Evolutionary conservation across 1,140 invertebrate genomes (phyloP).

Genomic region (Macrosteles quadrilineatus): DNA sequence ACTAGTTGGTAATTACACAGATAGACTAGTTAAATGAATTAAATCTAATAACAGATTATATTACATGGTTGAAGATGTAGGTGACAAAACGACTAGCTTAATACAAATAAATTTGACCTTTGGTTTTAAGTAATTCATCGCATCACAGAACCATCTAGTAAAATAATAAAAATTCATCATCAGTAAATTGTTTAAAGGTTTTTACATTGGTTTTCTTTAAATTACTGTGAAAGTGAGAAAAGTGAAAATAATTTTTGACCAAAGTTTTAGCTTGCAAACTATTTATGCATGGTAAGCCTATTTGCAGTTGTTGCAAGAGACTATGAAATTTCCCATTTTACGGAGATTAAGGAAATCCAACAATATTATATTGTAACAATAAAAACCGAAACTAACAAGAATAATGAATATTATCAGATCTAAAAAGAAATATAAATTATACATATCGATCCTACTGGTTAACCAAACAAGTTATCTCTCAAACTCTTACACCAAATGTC

Average conservation of each 20-base stretch:
- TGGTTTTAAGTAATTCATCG: not conserved
- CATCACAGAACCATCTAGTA: not conserved
- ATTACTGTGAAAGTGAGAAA: not conserved
- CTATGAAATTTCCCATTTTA: no score
- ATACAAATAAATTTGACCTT: slow-evolving; percentile 2
- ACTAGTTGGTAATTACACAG: slow-evolving; percentile 11
- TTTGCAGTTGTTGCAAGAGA: not conserved
- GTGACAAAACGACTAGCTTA: slow-evolving; percentile 8
- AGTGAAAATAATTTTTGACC: not conserved
- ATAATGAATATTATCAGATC: no score
- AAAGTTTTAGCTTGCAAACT: not conserved
- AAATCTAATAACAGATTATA: slow-evolving; percentile 17
- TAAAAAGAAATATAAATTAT: no score
- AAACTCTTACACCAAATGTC: no score
- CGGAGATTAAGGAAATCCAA: no score
- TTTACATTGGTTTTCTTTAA: not conserved
- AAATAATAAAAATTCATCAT: not conserved
- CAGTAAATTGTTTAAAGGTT: not conserved
- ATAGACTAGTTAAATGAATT: slow-evolving; percentile 21
- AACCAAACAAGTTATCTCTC: no score
- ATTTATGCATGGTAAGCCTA: not conserved
- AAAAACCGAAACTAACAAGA: no score
- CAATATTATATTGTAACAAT: no score
- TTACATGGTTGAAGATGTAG: slow-evolving; percentile 6
- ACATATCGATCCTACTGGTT: no score